Evolutionary conservation across 2,888 invertebrate genomes (phyloP).

Genomic region (Cheilosia vernalis): DNA sequence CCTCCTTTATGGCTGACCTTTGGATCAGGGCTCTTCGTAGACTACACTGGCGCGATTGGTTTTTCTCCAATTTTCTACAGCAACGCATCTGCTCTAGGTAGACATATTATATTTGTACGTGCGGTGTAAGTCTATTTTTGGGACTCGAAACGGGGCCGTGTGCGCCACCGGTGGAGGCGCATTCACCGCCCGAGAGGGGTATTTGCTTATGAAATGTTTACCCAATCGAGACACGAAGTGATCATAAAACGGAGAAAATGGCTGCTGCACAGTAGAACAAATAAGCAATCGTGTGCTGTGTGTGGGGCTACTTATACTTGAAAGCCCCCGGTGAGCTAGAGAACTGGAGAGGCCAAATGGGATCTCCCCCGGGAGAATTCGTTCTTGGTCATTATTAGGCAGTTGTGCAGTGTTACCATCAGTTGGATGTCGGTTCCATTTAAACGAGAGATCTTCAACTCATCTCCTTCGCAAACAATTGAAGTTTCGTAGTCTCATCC

Average conservation of each 20-base stretch:
- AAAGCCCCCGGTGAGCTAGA: constrained; percentile 35
- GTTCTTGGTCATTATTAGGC: neutral
- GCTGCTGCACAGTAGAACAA: constrained; percentile 49
- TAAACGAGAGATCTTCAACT: too few relatives aligned
- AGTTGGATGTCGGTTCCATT: too few relatives aligned
- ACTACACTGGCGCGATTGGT: constrained; percentile 9
- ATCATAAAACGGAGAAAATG: constrained; percentile 55
- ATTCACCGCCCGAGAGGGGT: constrained; percentile 37
- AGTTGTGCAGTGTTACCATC: constrained; percentile 3
- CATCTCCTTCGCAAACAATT: too few relatives aligned
- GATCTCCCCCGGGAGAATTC: constrained; percentile 7
- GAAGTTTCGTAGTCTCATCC: too few relatives aligned
- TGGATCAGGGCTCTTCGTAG: constrained; percentile 64
- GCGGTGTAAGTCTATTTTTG: constrained; percentile 70
- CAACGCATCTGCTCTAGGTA: constrained; percentile 46
- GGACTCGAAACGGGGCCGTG: constrained; percentile 66
- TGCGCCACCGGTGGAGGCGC: constrained; percentile 29
- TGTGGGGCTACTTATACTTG: constrained; percentile 59
- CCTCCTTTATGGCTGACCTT: constrained; percentile 61
- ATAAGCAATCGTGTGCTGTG: constrained; percentile 35
- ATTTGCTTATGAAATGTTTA: constrained; percentile 65
- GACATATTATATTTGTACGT: constrained; percentile 19
- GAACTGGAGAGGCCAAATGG: constrained; percentile 7
- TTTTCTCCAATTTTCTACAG: constrained; percentile 46
- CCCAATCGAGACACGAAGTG: constrained; percentile 64